Conservation (phyloP, 2,113 vertebrate species). For the Grammomys surdaster region DNA sequence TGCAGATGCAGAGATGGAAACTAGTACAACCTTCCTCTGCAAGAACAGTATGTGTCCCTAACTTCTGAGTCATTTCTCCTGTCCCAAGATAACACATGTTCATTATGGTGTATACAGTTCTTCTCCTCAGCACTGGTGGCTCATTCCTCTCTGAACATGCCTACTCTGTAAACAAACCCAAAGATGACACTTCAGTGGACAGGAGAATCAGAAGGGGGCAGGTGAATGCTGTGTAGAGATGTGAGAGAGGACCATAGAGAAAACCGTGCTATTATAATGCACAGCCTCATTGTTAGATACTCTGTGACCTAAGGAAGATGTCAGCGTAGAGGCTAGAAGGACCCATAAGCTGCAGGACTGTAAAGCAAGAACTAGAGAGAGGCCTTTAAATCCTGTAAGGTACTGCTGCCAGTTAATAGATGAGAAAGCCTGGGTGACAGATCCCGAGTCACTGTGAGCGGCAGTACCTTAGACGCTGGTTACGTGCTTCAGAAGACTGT, state of each 20-base stretch:
- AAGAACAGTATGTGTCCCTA: background rate
- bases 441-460: background rate
- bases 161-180: conserved; percentile 28
- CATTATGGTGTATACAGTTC: background rate
- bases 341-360: background rate
- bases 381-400: background rate
- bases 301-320: conserved; percentile 9
- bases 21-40: background rate
- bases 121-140: background rate
- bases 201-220: background rate
- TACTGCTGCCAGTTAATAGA: background rate
- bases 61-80: background rate
- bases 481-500: background rate
- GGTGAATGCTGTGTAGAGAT: background rate
- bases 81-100: conserved; percentile 32
- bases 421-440: background rate
- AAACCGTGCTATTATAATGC: background rate
- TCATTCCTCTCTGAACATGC: background rate
- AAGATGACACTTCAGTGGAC: conserved; percentile 9
- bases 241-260: background rate
- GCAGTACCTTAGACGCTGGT: background rate
- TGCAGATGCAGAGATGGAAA: background rate
- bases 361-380: background rate
- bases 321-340: background rate
- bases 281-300: background rate